Evolutionary conservation across 2,113 vertebrate species (phyloP).

Genomic region (Xenus cinereus): DNA sequence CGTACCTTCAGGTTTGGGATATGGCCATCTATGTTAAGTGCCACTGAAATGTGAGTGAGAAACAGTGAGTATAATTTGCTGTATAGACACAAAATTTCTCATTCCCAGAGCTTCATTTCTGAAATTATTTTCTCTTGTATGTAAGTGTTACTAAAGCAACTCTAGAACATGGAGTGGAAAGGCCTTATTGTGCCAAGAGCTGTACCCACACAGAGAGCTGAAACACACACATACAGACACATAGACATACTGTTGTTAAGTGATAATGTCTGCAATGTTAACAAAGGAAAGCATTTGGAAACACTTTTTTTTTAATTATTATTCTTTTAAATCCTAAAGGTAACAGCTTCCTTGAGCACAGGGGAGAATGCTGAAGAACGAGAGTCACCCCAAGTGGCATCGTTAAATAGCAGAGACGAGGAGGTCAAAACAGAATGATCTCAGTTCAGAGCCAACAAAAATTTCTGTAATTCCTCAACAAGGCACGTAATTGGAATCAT

Average conservation of each 20-base stretch:
- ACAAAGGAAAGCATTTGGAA: neutral
- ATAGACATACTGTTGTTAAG: neutral
- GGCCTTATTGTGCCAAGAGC: neutral
- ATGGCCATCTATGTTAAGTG: neutral
- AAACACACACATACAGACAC: accelerated
- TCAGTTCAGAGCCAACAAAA: neutral
- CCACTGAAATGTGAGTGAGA: neutral
- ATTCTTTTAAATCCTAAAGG: neutral
- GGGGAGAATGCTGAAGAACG: neutral
- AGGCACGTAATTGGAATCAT: neutral
- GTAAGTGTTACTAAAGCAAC: neutral
- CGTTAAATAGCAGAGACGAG: neutral
- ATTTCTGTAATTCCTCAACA: neutral
- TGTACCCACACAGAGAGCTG: neutral
- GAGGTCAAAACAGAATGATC: neutral
- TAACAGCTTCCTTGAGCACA: neutral
- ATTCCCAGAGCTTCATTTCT: neutral
- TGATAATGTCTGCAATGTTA: neutral
- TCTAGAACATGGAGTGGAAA: neutral
- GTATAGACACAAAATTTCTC: neutral
- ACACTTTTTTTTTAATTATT: no score
- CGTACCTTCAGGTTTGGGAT: neutral
- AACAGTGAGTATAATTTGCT: neutral
- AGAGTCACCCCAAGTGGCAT: neutral
- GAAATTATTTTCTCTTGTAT: neutral